Percentiles rank a stretch among this genome's conserved stretches.
Conservation (phyloP, 2,113 vertebrate species). For the Sterrhoptilus dennistouni region DNA sequence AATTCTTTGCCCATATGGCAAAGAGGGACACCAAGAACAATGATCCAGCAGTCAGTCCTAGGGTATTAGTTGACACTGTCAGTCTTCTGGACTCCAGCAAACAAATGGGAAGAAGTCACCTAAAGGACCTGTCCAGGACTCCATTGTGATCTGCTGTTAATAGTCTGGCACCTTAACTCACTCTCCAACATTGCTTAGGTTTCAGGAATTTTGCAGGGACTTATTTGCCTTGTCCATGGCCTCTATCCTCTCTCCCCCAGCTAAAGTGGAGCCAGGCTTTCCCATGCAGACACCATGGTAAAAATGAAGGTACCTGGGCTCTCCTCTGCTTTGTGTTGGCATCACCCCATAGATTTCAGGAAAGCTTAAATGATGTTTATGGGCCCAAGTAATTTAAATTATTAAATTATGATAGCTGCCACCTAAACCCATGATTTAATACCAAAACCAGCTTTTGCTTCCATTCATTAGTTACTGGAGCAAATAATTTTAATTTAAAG, state of each 20-base stretch:
- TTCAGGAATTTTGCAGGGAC: not conserved
- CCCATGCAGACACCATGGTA: not conserved
- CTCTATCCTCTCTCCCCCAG: not conserved
- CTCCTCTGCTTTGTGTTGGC: not conserved
- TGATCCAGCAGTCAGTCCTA: not conserved
- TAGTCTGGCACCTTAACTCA: not conserved
- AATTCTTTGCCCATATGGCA: not conserved
- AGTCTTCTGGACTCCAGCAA: not conserved
- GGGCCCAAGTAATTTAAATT: not conserved
- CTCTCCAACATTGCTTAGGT: not conserved
- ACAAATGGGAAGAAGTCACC: not conserved
- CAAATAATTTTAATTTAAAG: not conserved
- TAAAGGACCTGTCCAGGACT: not conserved
- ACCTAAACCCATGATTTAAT: not conserved
- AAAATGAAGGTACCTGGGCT: not conserved
- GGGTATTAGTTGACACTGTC: not conserved
- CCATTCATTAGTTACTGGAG: not conserved
- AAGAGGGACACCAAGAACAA: not conserved
- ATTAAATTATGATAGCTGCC: not conserved
- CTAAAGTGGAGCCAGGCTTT: not conserved
- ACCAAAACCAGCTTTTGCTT: not conserved
- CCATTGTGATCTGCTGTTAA: not conserved
- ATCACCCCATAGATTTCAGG: not conserved
- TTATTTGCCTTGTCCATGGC: not conserved
- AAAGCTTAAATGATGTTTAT: not conserved